Evolutionary conservation across 2,797 vertebrate genomes (phyloP).

Genomic region (Lagorchestes hirsutus): DNA sequence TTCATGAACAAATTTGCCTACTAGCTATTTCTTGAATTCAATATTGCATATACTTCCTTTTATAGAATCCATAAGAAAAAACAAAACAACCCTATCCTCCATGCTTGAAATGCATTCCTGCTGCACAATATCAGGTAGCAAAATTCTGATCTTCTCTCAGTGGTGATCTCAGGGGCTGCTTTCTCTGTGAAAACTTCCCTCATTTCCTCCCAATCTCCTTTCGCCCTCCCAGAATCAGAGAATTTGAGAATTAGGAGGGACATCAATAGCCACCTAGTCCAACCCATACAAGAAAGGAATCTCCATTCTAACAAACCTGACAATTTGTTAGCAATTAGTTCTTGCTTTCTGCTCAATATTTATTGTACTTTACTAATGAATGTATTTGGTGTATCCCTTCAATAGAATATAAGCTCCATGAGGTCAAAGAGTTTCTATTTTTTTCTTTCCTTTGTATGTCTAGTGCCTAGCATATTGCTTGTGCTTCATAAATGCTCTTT

Average conservation of each 20-base stretch:
- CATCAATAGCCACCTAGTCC: not conserved
- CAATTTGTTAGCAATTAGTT: not conserved
- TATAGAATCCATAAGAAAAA: not conserved
- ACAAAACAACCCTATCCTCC: not conserved
- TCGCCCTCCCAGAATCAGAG: not conserved
- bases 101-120: not conserved
- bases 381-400: not conserved
- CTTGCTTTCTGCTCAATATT: not conserved
- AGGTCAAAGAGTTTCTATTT: not conserved
- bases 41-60: not conserved
- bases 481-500: not conserved
- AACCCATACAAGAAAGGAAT: not conserved
- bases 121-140: not conserved
- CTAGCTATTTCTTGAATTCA: not conserved
- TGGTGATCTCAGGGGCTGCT: not conserved
- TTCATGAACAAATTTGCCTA: not conserved
- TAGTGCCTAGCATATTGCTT: not conserved
- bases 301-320: not conserved
- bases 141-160: not conserved
- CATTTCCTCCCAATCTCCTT: not conserved
- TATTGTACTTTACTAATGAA: not conserved
- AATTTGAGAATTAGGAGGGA: not conserved
- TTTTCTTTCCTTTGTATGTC: not conserved
- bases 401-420: not conserved
- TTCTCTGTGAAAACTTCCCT: not conserved